Conservation (phyloP, 2,797 vertebrate species). For the Zalophus californianus region DNA sequence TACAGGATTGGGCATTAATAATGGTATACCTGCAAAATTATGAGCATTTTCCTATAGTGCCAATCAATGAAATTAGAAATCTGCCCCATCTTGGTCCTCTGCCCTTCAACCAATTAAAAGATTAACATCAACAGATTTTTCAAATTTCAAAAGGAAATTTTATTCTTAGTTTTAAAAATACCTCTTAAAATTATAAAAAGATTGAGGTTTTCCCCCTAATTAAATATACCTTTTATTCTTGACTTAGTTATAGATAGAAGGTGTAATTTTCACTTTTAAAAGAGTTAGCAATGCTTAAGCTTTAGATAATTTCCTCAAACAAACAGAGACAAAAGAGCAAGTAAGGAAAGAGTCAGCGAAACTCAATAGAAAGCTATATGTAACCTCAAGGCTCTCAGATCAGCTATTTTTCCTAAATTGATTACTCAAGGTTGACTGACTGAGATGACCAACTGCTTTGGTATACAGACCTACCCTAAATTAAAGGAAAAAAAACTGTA, state of each 20-base stretch:
- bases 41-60: slow-evolving; percentile 58
- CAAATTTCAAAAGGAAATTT: slow-evolving; percentile 41
- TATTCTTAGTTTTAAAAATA: slow-evolving; percentile 45
- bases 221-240: slow-evolving; percentile 30
- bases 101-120: slow-evolving; percentile 50
- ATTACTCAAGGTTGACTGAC: background rate
- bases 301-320: slow-evolving; percentile 40
- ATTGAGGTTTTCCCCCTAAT: background rate
- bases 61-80: slow-evolving; percentile 66
- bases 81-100: background rate
- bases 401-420: slow-evolving; percentile 26
- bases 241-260: background rate
- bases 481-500: background rate
- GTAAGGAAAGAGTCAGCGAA: background rate
- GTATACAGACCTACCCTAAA: background rate
- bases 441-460: background rate
- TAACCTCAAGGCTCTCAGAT: slow-evolving; percentile 13
- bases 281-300: background rate
- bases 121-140: slow-evolving; percentile 58
- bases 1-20: slow-evolving; percentile 65
- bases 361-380: background rate
- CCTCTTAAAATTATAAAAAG: slow-evolving; percentile 58
- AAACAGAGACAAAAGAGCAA: slow-evolving; percentile 49
- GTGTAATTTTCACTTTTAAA: slow-evolving; percentile 1
- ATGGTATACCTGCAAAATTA: slow-evolving; percentile 70